Conservation (phyloP, 2,888 invertebrate genomes). For the Lepidocyrtinus sp. region DNA sequence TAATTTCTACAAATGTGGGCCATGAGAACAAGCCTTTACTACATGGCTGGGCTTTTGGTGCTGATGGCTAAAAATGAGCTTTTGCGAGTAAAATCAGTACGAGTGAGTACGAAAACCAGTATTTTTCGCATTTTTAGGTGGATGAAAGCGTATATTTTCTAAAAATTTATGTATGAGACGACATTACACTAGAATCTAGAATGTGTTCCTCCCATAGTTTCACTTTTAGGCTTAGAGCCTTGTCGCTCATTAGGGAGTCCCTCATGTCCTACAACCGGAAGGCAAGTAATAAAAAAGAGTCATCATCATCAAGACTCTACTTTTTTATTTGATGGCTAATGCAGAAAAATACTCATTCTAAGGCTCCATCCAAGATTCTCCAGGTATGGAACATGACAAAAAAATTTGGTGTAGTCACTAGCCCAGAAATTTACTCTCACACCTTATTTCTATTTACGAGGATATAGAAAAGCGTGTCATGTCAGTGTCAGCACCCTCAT, state of each 20-base stretch:
- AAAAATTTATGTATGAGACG: not conserved
- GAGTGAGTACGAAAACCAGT: too few species aligned
- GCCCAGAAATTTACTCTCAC: not conserved
- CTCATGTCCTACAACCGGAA: conserved; percentile 53
- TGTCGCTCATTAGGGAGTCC: conserved; percentile 57
- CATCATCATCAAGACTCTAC: conserved; percentile 31
- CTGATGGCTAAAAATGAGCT: not conserved
- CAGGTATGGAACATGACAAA: not conserved
- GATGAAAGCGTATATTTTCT: not conserved
- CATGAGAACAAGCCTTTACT: conserved; percentile 44
- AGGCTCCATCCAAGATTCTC: not conserved
- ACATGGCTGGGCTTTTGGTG: not conserved
- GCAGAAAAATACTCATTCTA: conserved; percentile 19
- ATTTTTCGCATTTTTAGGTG: not conserved
- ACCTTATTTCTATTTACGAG: not conserved
- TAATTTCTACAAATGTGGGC: conserved; percentile 44
- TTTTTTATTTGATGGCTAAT: conserved; percentile 37
- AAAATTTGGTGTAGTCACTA: not conserved
- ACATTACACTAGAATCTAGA: not conserved
- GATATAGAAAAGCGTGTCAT: not conserved
- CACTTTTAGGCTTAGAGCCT: conserved; percentile 20
- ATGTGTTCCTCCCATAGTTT: not conserved
- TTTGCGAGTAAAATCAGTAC: not conserved
- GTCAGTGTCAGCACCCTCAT: not conserved
- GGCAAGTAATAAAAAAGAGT: conserved; percentile 44